These are phyloP conservation scores for Paratrypauchen microcephalus DNA, from an alignment of 2,797 vertebrate species.

Conservation along the genomic window DNA sequence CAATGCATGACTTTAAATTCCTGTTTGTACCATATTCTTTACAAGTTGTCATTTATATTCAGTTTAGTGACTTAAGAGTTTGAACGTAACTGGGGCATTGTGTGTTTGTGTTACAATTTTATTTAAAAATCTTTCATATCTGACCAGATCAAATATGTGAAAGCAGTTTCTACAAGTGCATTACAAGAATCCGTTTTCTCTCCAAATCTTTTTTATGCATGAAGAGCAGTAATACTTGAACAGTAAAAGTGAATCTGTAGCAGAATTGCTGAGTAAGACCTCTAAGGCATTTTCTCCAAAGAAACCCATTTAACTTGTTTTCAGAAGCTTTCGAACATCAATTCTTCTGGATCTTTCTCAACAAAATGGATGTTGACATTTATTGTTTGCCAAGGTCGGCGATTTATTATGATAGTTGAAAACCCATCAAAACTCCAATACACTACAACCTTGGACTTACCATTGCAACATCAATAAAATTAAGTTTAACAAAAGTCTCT, in stretches of 20 bases:
- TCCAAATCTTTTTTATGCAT: not conserved
- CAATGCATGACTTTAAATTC: not conserved
- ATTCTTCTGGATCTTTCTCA: not conserved
- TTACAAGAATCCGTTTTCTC: not conserved
- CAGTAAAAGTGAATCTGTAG: not conserved
- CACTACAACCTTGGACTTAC: not conserved
- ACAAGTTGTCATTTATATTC: not conserved
- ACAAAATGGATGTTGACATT: not conserved
- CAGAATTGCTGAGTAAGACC: slow-evolving; percentile 8
- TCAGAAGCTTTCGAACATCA: not conserved
- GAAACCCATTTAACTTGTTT: slow-evolving; percentile 6
- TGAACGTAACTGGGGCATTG: not conserved
- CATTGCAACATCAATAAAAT: not conserved
- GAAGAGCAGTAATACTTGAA: not conserved
- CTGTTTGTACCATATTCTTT: not conserved
- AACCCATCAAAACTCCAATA: not conserved
- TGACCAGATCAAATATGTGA: not conserved
- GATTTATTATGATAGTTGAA: not conserved
- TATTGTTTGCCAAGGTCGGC: not conserved
- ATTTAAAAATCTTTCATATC: not conserved
- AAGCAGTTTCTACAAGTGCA: not conserved
- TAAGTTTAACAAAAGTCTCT: not conserved
- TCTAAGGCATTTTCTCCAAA: not conserved
- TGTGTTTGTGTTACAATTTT: not conserved
- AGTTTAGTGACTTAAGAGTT: not conserved